phyloP scores from a whole-genome alignment of 2,797 vertebrate species.

The Melanotaenia nigrans region DNA sequence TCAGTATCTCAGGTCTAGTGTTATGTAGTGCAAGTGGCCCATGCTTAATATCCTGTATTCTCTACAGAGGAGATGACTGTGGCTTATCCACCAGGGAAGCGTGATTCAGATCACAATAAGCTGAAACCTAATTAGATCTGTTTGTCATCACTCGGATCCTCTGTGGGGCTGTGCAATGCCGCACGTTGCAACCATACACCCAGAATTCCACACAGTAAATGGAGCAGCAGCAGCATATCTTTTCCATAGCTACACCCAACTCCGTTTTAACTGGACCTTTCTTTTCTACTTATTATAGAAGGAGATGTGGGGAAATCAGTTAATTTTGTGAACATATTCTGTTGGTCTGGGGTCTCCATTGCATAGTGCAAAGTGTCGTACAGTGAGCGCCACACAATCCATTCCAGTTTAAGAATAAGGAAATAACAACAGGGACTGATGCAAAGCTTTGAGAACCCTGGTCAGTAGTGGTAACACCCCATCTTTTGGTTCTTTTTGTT shows the following conservation, averaged over 20 bases:
- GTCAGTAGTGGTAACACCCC: neutral
- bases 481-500: neutral
- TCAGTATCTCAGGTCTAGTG: constrained; percentile 10
- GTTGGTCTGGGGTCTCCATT: constrained; percentile 47
- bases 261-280: constrained; percentile 9
- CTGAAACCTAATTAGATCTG: constrained; percentile 61
- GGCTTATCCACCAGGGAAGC: constrained; percentile 48
- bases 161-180: constrained; percentile 19
- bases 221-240: neutral
- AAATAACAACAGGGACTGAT: neutral
- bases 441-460: neutral
- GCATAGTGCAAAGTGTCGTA: constrained; percentile 61
- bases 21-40: constrained; percentile 25
- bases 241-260: constrained; percentile 24
- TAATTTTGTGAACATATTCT: constrained; percentile 54
- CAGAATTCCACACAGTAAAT: constrained; percentile 42
- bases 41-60: constrained; percentile 49
- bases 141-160: constrained; percentile 48
- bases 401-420: neutral
- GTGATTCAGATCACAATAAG: constrained; percentile 48
- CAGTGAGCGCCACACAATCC: constrained; percentile 13
- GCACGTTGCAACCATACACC: constrained; percentile 11
- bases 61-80: constrained; percentile 46
- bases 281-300: neutral
- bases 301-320: constrained; percentile 43